These are phyloP conservation scores for Oreohelix idahoensis DNA, from an alignment of 1,140 invertebrate species.

Conservation along the genomic window DNA sequence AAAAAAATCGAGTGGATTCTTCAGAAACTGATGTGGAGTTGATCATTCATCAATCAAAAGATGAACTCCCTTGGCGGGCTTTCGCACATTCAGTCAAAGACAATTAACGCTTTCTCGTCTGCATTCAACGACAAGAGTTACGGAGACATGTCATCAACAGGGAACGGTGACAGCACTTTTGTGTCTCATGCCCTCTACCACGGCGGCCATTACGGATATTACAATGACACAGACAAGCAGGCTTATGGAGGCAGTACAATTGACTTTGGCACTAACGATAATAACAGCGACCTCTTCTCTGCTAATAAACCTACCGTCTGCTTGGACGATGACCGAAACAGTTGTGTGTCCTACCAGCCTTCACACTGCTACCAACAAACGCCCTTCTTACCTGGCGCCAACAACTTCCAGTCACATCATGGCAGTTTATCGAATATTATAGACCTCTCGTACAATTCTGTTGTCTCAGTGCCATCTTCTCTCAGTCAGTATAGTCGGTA, in stretches of 20 bases:
- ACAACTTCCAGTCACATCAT: neutral
- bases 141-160: neutral
- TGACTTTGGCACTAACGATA: too few species aligned
- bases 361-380: too few species aligned
- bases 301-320: too few species aligned
- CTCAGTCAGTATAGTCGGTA: neutral
- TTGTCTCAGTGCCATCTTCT: neutral
- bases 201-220: neutral
- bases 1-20: too few species aligned
- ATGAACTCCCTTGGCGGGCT: neutral
- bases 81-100: neutral
- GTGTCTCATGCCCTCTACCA: neutral
- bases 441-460: neutral
- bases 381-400: neutral
- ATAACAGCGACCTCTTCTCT: too few species aligned
- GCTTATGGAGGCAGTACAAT: too few species aligned
- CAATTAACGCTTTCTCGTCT: neutral
- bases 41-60: neutral
- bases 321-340: too few species aligned
- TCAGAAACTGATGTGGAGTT: neutral
- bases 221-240: too few species aligned
- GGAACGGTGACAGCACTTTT: neutral
- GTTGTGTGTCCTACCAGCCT: too few species aligned
- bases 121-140: neutral
- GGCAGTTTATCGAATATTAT: neutral